Evolutionary conservation across 2,888 invertebrate species (phyloP).

Genomic region (Apamea monoglypha): DNA sequence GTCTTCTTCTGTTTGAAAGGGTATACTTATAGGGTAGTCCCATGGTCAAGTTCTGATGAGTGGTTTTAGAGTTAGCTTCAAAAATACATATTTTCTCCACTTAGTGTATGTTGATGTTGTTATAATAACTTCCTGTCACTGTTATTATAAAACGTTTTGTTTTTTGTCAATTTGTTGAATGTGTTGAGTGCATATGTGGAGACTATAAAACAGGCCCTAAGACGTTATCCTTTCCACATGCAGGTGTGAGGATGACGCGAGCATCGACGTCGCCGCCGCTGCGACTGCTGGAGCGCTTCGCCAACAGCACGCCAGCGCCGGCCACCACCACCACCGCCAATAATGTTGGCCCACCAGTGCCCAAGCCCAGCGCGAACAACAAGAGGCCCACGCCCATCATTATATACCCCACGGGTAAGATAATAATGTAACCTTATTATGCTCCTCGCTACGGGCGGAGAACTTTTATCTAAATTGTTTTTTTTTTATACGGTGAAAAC

Average conservation of each 20-base stretch:
- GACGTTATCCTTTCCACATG: background rate
- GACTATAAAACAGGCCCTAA: background rate
- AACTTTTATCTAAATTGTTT: too few relatives aligned
- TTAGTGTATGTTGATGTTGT: too few relatives aligned
- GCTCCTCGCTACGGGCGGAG: background rate
- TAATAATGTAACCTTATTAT: background rate
- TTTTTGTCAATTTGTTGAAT: background rate
- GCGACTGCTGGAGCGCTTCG: conserved; percentile 78
- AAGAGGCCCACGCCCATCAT: conserved; percentile 93
- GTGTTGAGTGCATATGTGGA: background rate
- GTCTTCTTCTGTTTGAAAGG: background rate
- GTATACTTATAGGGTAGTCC: too few relatives aligned
- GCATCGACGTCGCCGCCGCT: conserved; percentile 75
- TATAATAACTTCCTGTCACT: too few relatives aligned
- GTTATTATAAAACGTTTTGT: background rate
- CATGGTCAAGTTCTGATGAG: too few relatives aligned
- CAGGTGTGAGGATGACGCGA: conserved; percentile 76
- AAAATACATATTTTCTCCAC: too few relatives aligned
- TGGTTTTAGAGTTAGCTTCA: too few relatives aligned
- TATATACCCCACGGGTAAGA: conserved; percentile 81
- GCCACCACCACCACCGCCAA: conserved; percentile 74
- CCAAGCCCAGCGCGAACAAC: conserved; percentile 85
- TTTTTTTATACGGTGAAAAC: background rate
- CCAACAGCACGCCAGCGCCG: conserved; percentile 72
- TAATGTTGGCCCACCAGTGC: conserved; percentile 73